Evolutionary conservation across 1,140 invertebrate genomes (phyloP), one percentile per base, ranked within the genome.

Genomic region (Acromyrmex charruanus): DNA sequence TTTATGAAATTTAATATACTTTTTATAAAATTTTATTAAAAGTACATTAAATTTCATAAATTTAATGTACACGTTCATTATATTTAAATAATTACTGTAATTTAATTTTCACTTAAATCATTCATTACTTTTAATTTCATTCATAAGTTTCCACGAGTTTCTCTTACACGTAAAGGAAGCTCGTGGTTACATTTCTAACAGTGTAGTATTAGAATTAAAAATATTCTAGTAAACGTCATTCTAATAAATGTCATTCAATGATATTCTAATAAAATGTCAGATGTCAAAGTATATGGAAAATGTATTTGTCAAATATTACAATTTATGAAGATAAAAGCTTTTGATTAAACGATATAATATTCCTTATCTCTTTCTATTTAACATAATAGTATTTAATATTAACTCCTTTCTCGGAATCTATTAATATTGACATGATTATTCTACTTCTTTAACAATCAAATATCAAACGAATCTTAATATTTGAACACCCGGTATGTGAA

Each of bases 381-480:
- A 66, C 3, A 25, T 66, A 49, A n/a, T 12, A 51, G 39, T 18
- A 63, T 80, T 49, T 25, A 6, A 49, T 16, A 25, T 65, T 3
- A 12, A 0, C 2, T 81, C 1, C 55, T 14, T 31, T 71, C 21
- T 21, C 0, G 35, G n/a, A 44, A 59, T 71, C 28, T 35, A 18
- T 49, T 69, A n/a, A 55, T 79, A 69, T 44, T 25, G 28, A 80
- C n/a, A 12, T 18, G 6, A 44, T 59, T 72, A 44, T 59, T 61
- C 12, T 59, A 0, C 25, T 61, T 10, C 12, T 49, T 49, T 66
- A 51, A 79, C 61, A 51, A 12, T 21, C 59, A n/a, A 10, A 12
- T 75, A 28, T 35, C 18, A 51, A 79, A 51, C 1, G 59, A 25
- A 55, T 80, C 3, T 81, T 39, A 55, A 81, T 69, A 39, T 16